phyloP scores from a whole-genome alignment of 2,888 invertebrate species.

The Calameuta pallipes region DNA sequence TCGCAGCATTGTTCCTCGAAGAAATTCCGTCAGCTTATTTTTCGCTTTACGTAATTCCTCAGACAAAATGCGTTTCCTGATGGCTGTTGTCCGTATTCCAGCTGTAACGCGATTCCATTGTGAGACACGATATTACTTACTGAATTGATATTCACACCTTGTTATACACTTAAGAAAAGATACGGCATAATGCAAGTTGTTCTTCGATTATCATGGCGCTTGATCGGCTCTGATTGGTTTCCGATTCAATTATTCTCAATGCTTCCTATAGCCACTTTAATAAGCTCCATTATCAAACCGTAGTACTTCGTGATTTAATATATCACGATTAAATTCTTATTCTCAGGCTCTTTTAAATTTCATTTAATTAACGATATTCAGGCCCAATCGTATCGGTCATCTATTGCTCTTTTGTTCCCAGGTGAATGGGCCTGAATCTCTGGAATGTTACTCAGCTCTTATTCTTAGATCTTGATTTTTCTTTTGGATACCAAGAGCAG shows the following conservation, averaged over 20 bases:
- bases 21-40: conserved; percentile 24
- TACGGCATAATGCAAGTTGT: not conserved
- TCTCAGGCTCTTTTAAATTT: not conserved
- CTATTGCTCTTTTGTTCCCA: not conserved
- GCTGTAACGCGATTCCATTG: not conserved
- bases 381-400: not conserved
- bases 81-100: not conserved
- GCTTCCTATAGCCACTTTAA: not conserved
- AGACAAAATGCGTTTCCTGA: conserved; percentile 5
- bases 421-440: not conserved
- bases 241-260: not conserved
- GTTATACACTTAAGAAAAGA: not conserved
- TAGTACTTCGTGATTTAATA: not conserved
- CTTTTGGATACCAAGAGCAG: not conserved
- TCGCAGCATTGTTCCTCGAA: conserved; percentile 36
- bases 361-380: not conserved
- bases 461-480: not conserved
- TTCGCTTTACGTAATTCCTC: conserved; percentile 31
- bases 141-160: not conserved
- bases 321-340: not conserved
- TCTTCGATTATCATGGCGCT: not conserved
- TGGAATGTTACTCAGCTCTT: not conserved
- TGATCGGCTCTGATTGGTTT: not conserved
- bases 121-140: not conserved
- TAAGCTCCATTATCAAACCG: not conserved